Conservation (phyloP, 1,140 invertebrate species). For the Ceratosolen solmsi region DNA sequence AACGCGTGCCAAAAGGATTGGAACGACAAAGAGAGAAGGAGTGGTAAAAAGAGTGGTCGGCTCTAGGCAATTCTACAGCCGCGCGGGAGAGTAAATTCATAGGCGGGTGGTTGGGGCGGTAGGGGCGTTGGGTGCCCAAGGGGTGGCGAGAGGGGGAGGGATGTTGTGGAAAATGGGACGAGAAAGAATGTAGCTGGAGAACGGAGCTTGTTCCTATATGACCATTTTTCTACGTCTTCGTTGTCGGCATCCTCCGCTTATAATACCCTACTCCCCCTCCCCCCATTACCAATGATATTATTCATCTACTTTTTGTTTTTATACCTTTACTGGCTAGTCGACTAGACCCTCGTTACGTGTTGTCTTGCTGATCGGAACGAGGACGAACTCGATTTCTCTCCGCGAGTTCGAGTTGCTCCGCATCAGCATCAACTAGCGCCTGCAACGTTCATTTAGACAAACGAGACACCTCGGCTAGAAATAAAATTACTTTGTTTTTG, state of each 20-base stretch:
- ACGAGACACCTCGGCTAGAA: constrained; percentile 5
- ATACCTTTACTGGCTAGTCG: constrained; percentile 17
- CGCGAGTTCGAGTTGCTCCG: not conserved
- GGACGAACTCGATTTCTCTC: constrained; percentile 25
- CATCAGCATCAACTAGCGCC: not conserved
- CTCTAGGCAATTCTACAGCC: constrained; percentile 29
- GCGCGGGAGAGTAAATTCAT: constrained; percentile 2
- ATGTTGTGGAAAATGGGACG: constrained; percentile 40
- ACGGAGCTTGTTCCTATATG: constrained; percentile 45
- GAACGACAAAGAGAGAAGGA: constrained; percentile 6
- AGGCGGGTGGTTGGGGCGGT: not conserved
- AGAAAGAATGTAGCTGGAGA: constrained; percentile 47
- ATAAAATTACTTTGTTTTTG: constrained; percentile 30
- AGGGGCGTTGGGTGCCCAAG: too few relatives aligned
- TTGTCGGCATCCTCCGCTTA: not conserved
- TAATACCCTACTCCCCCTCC: constrained; percentile 17
- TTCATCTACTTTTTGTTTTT: constrained; percentile 17
- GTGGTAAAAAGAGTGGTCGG: constrained; percentile 38
- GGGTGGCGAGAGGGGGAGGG: not conserved
- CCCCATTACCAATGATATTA: not conserved
- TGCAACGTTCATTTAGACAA: constrained; percentile 17
- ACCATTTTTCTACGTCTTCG: constrained; percentile 41
- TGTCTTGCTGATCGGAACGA: constrained; percentile 36
- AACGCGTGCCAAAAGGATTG: constrained; percentile 50
- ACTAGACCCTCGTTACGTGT: constrained; percentile 40